Evolutionary conservation across 2,888 invertebrate genomes (phyloP), one percentile per base, ranked within the genome.

Genomic region (Rugalucina vietnamica): DNA sequence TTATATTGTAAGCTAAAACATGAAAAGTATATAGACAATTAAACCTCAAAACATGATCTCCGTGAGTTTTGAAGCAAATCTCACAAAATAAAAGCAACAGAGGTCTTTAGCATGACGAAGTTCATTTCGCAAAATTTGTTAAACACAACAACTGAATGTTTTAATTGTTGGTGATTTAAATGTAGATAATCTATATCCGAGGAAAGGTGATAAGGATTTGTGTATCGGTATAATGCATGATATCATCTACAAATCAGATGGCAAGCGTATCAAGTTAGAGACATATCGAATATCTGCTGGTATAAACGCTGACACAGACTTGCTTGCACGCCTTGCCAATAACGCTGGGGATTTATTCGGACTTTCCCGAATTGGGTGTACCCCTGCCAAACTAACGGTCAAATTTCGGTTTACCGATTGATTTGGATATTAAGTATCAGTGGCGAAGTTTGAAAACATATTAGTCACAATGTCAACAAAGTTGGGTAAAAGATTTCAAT

Each of bases 21-120:
- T 34, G 65, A 65, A 65, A 65, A 65, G 65, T 65, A 65, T 65
- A 65, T 65, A 65, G 65, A 65, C 65, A 65, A 65, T 65, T 65
- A 65, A 65, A 34, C 65, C 34, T 65, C 34, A 65, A 34, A 65
- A 65, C 34, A 65, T 65, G 65, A 65, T 65, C 65, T n/a, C 65
- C 65, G 65, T 65, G 65, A 65, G 65, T 65, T 65, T 65, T 65
- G 65, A 32, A 65, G 29, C 65, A 65, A 34, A 34, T 34, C 34
- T 65, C 3, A 34, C 32, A 32, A 65, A 34, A 14, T 21, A 18
- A 34, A 32, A 65, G 4, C 21, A 18, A 5, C 65, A 12, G 18
- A 65, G 24, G 18, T 24, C 65, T 12, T 1, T 65, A n/a, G 65
- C 65, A 65, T 65, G 65, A 65, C 65, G 24, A 65, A 65, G 32